Percentiles rank a stretch among this genome's conserved stretches.
phyloP scores from a whole-genome alignment of 2,797 vertebrate species.

The Botia kubotai region DNA sequence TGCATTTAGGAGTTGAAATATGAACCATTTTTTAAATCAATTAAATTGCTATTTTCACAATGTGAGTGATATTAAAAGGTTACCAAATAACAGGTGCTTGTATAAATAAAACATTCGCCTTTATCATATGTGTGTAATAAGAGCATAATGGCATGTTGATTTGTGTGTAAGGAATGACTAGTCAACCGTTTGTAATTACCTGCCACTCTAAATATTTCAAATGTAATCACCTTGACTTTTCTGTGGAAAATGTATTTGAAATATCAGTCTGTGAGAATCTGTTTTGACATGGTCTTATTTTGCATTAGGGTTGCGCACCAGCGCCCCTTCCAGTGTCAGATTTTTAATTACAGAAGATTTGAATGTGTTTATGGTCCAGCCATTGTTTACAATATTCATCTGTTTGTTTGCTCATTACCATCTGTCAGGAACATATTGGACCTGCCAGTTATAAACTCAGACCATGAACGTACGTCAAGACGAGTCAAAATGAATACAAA shows the following conservation, averaged over 20 bases:
- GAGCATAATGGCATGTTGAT: constrained; percentile 69
- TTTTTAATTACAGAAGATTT: constrained; percentile 57
- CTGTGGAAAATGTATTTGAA: constrained; percentile 80
- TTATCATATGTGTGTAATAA: constrained; percentile 67
- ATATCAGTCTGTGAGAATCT: constrained; percentile 69
- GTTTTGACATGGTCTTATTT: constrained; percentile 67
- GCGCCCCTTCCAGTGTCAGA: constrained; percentile 63
- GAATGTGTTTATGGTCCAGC: constrained; percentile 60
- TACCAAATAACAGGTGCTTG: constrained; percentile 53
- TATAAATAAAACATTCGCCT: constrained; percentile 55
- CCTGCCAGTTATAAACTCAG: constrained; percentile 32
- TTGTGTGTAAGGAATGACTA: constrained; percentile 50
- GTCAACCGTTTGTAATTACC: constrained; percentile 68
- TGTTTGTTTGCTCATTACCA: constrained; percentile 66
- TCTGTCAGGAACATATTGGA: constrained; percentile 38
- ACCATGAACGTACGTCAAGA: neutral
- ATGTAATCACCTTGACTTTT: constrained; percentile 64
- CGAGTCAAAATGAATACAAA: no score
- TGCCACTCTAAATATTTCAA: constrained; percentile 68
- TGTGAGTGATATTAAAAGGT: constrained; percentile 1
- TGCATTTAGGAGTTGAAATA: neutral
- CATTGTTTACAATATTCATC: constrained; percentile 57
- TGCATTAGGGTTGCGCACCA: constrained; percentile 66
- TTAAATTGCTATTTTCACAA: constrained; percentile 1
- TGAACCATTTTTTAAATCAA: neutral